Evolutionary conservation across 1,140 invertebrate genomes (phyloP).

Genomic region (Bombus superbus): DNA sequence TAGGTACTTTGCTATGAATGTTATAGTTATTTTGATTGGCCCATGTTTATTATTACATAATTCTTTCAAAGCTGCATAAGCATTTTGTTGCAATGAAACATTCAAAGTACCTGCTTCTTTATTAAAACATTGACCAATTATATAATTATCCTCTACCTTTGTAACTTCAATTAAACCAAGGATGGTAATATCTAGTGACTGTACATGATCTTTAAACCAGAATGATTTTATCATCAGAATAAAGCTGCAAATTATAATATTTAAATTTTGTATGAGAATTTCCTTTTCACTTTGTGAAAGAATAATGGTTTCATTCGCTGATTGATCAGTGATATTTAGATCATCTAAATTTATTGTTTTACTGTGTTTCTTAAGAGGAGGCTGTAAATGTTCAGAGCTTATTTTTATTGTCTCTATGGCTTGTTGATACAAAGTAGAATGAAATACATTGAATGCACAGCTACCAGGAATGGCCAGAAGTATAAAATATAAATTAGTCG

Average conservation of each 20-base stretch:
- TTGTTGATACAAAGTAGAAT: conserved; percentile 83
- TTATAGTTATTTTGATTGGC: conserved; percentile 77
- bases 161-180: conserved; percentile 82
- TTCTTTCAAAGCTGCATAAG: conserved; percentile 80
- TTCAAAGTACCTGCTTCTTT: conserved; percentile 62
- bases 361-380: conserved; percentile 52
- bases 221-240: conserved; percentile 80
- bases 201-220: conserved; percentile 81
- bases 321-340: conserved; percentile 69
- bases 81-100: conserved; percentile 79
- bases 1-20: conserved; percentile 82
- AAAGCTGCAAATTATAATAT: conserved; percentile 80
- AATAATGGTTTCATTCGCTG: background rate
- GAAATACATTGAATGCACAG: conserved; percentile 84
- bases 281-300: conserved; percentile 69
- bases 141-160: conserved; percentile 78
- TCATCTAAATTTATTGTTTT: conserved; percentile 64
- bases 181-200: conserved; percentile 82
- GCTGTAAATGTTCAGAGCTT: conserved; percentile 70
- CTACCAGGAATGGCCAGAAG: conserved; percentile 84
- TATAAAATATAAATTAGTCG: conserved; percentile 82
- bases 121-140: conserved; percentile 53
- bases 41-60: conserved; percentile 83
- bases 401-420: conserved; percentile 82
- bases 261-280: conserved; percentile 71